These are phyloP conservation scores for Amazona vittata DNA, from an alignment of 2,113 vertebrate species.

Conservation along the genomic window DNA sequence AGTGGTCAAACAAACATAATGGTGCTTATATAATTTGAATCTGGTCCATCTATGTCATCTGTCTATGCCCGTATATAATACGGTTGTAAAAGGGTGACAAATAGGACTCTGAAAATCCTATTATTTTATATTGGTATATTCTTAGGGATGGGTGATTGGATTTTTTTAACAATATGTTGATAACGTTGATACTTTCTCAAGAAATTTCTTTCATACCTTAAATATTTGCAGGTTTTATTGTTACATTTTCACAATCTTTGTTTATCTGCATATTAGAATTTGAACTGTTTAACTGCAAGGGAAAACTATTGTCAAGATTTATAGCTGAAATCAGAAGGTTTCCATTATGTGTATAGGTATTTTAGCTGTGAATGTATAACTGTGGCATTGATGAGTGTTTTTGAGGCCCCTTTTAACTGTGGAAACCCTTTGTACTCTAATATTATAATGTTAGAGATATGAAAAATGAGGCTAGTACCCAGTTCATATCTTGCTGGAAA, in stretches of 20 bases:
- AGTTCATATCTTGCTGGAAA: background rate
- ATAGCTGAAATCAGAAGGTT: background rate
- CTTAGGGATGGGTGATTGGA: background rate
- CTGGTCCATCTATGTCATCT: background rate
- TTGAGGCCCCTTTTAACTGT: background rate
- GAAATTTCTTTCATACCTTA: background rate
- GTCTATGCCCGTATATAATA: background rate
- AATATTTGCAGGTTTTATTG: background rate
- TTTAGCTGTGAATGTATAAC: background rate
- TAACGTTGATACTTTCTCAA: background rate
- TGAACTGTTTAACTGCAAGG: background rate
- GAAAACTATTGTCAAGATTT: background rate
- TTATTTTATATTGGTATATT: background rate
- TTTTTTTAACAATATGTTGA: background rate
- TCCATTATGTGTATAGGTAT: background rate
- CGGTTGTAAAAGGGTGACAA: background rate
- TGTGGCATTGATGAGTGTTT: background rate
- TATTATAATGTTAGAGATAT: background rate
- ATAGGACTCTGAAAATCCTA: background rate
- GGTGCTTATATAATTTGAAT: background rate
- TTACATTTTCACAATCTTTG: background rate
- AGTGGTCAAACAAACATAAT: background rate
- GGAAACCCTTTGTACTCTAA: background rate
- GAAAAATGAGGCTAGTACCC: background rate
- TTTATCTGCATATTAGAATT: background rate